Conservation (phyloP, 1,140 invertebrate genomes). For the Augochlora pura region DNA sequence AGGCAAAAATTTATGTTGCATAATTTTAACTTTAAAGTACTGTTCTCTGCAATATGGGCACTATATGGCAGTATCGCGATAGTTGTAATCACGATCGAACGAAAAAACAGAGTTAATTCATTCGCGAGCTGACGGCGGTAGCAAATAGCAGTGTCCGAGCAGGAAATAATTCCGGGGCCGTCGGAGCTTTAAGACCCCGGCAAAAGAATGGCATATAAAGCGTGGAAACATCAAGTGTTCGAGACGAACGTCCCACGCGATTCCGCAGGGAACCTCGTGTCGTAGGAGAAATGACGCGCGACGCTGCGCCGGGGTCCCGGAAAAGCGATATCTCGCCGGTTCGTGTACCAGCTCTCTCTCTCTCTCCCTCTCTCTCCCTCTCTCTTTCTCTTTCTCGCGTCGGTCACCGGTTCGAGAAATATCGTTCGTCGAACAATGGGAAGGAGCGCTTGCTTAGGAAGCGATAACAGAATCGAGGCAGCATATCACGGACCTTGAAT, state of each 20-base stretch:
- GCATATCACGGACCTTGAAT: slow-evolving; percentile 64
- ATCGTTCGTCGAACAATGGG: slow-evolving; percentile 55
- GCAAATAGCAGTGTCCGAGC: too few relatives aligned
- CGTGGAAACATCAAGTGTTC: slow-evolving; percentile 1
- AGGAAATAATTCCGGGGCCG: neutral
- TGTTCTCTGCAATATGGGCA: too few relatives aligned
- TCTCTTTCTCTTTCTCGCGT: neutral
- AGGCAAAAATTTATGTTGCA: too few relatives aligned
- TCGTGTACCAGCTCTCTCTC: neutral
- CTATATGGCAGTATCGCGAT: too few relatives aligned
- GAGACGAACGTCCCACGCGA: slow-evolving; percentile 4
- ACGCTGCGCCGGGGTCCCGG: slow-evolving; percentile 18
- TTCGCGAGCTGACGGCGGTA: too few relatives aligned
- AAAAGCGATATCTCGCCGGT: slow-evolving; percentile 54
- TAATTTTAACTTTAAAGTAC: too few relatives aligned
- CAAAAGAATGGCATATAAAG: neutral
- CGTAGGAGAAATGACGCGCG: slow-evolving; percentile 19
- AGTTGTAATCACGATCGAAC: too few relatives aligned
- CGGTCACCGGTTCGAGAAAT: slow-evolving; percentile 51
- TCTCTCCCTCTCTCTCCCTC: too few relatives aligned
- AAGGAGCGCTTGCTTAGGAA: slow-evolving; percentile 51
- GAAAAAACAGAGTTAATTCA: too few relatives aligned
- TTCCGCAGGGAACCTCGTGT: too few relatives aligned
- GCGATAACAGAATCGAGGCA: slow-evolving; percentile 61
- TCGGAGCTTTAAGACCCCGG: too few relatives aligned